Conservation (phyloP, 2,113 vertebrate genomes). For the Corvus moneduloides region DNA sequence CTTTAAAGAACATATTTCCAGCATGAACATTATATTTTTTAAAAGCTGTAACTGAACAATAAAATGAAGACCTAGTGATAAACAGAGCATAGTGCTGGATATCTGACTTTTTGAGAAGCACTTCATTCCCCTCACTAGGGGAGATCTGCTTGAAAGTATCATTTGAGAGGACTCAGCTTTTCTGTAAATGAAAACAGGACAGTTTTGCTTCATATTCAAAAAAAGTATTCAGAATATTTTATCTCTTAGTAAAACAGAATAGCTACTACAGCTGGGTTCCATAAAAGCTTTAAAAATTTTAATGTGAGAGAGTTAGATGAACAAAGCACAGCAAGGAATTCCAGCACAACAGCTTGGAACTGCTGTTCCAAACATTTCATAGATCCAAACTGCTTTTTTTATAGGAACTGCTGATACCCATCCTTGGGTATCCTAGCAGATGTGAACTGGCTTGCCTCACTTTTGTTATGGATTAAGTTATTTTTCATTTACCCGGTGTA, state of each 20-base stretch:
- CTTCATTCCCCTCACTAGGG: background rate
- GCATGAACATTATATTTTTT: background rate
- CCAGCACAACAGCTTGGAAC: background rate
- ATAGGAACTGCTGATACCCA: background rate
- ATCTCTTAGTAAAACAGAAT: background rate
- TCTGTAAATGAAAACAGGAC: constrained; percentile 10
- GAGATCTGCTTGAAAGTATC: background rate
- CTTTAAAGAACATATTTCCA: background rate
- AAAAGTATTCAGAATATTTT: constrained; percentile 28
- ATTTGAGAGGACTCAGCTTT: background rate
- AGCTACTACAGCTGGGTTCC: background rate
- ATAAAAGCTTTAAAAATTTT: background rate
- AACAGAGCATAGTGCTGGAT: background rate
- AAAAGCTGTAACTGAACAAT: background rate
- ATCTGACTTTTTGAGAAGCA: background rate
- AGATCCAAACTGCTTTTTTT: background rate
- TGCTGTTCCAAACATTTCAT: too few species aligned
- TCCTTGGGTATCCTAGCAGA: background rate
- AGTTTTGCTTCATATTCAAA: constrained; percentile 22
- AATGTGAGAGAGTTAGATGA: background rate
- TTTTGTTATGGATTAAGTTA: background rate
- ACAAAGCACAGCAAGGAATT: background rate
- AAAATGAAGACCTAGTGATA: background rate
- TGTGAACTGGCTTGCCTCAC: background rate
- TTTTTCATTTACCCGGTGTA: background rate